A percentile compares a stretch with the other conserved stretches of the same genome.
These are phyloP conservation scores for Taenioides sp. DNA, from an alignment of 2,797 vertebrate genomes.

Conservation along the genomic window DNA sequence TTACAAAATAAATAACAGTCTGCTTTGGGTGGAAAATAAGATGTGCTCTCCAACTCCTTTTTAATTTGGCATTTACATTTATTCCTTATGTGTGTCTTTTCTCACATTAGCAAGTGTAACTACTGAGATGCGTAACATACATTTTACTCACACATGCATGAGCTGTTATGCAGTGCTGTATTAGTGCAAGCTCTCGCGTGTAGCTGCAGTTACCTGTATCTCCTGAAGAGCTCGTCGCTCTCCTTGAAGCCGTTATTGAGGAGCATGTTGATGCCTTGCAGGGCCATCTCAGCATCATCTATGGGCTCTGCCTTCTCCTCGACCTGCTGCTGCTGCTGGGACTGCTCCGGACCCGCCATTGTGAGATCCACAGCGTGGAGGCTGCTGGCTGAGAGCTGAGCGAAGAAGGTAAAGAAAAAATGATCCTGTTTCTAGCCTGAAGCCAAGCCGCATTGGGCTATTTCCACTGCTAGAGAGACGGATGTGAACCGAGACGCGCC, in stretches of 20 bases:
- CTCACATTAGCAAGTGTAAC: too few relatives aligned
- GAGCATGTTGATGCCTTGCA: slow-evolving; percentile 97
- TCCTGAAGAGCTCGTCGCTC: slow-evolving; percentile 95
- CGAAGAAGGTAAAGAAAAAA: slow-evolving; percentile 20
- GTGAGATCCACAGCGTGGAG: slow-evolving; percentile 33
- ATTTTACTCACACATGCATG: not conserved
- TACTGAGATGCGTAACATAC: not conserved
- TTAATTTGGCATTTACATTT: too few relatives aligned
- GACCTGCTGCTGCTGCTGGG: slow-evolving; percentile 70
- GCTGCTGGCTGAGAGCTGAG: slow-evolving; percentile 24
- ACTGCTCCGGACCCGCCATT: slow-evolving; percentile 79
- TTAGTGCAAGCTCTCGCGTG: not conserved
- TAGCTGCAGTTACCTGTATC: slow-evolving; percentile 85
- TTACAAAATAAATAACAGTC: too few relatives aligned
- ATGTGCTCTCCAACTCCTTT: too few relatives aligned
- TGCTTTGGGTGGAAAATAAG: too few relatives aligned
- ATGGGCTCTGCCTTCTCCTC: slow-evolving; percentile 77
- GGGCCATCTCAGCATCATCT: slow-evolving; percentile 93
- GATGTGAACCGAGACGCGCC: slow-evolving; percentile 26
- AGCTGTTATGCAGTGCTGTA: not conserved
- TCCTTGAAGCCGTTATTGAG: slow-evolving; percentile 98
- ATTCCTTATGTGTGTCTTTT: too few relatives aligned
- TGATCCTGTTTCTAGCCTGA: slow-evolving; percentile 25
- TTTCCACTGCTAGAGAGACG: slow-evolving; percentile 16
- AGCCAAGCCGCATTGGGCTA: slow-evolving; percentile 61